Base-by-base conservation (phyloP, 1,140 invertebrate genomes). In the Pentalonia nigronervosa region DNA sequence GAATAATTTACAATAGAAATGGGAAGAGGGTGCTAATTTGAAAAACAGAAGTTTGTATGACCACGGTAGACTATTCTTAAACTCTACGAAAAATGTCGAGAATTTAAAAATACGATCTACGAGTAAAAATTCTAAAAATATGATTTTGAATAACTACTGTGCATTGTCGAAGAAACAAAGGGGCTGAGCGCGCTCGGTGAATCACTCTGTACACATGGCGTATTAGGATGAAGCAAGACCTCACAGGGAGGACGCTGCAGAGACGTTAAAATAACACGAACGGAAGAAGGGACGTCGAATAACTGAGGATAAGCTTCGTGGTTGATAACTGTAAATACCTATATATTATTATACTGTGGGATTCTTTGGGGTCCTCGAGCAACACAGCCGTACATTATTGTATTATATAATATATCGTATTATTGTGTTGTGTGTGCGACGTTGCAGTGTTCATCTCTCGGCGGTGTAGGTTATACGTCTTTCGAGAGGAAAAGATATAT, bases 231-330 rank as follows among this genome's bases (percentile, higher is more conserved):
- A 50, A 67, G 21, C 50, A 53, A 11, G 90, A 92, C 90, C 67
- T 0, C 90, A 92, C 90, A 92, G 41, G 67, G 21, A 83, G 90
- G 47, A 23, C 1, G 60, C 30, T 1, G 60, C 14, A 76, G 60
- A 83, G 90, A 92, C 60, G 67, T 92, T 92, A 83, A 92, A 92
- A 92, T 92, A 92, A 92, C 76, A 92, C 25, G 67, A 83, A 76
- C 60, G n/a, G 34, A 30, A 48, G 20, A 30, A 53, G 67, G 34
- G 67, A 81, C 25, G 67, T 92, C 45, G 67, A 83, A 92, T 50
- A 92, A 76, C 45, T 83, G 60, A 81, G 90, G 60, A 60, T 90
- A 90, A 60, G 23, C 53, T 41, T n/a, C 17, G 88, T 0, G 50
- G 88, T 45, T 30, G 88, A 60, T 60, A 34, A 56, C 87, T 89